Evolutionary conservation across 2,113 vertebrate species (phyloP), one percentile per base, ranked within the genome.

Genomic region (Lathamus discolor): DNA sequence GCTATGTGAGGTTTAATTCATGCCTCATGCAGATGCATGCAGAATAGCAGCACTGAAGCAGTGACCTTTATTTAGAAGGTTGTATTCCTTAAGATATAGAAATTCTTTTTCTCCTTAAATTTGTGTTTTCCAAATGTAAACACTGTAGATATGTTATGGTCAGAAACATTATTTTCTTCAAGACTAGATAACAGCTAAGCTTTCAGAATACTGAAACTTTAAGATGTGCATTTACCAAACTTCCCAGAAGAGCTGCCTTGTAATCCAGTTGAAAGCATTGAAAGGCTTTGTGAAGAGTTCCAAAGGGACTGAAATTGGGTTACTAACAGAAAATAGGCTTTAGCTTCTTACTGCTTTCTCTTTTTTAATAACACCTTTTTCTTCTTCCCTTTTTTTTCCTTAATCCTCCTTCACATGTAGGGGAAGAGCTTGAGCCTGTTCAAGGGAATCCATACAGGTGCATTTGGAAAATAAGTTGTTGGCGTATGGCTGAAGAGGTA

Each of bases 401-500:
- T 29, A 33, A 86, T 98, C 97, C 14, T 48, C 62, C 6, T 95
- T 95, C 96, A 24, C 44, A 6, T 90, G 16, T 95, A 96, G 98
- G 98, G 52, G 83, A 92, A 24, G 98, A 98, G 92, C 79, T 99
- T 91, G 98, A 98, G 86, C 98, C 98, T 11, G 99, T 99, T 35
- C 98, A 99, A 97, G 99, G 99, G 69, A 99, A 99, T 97, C 99
- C 99, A 20, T 98, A 99, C 37, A 97, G 99, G 80, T 98, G 98
- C 46, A 98, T 99, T 96, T 99, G 99, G 99, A 99, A 99, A 98
- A 97, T 98, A 67, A 99, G 99, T 91, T 99, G 99, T 88, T 99
- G 99, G 99, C 98, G 99, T 74, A 98, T 99, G 99, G 99, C 99
- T 73, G 99, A 99, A 95, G 99, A 99, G 98, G 99, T 99, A 96